Base-by-base conservation (phyloP, 1,140 invertebrate genomes). In the Meteorus sp. region DNA sequence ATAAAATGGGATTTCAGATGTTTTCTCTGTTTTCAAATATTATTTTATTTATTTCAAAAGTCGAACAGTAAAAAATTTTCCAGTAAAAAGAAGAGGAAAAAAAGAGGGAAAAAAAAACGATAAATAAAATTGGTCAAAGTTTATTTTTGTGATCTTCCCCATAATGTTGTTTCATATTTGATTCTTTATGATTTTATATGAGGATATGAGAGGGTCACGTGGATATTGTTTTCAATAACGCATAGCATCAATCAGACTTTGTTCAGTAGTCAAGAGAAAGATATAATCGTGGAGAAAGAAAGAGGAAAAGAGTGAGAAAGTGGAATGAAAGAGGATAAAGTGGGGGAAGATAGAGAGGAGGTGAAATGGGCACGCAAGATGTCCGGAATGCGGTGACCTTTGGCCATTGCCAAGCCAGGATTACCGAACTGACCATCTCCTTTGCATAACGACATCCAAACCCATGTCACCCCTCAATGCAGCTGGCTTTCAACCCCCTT, bases 201-300 rank as follows among this genome's bases (percentile, higher is more conserved):
- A n/a, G n/a, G n/a, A n/a, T n/a, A n/a, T 44, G 33, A 41, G 41
- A 19, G 45, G 55, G 55, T 56, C 54, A 56, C 31, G 67, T 59
- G 65, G 71, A 76, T 75, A 76, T 76, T 74, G 71, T 76, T 78
- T 78, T 75, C 77, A 78, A 78, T 79, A 79, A 78, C 73, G 58
- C 61, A 56, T 44, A 63, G 66, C 77, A 79, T 79, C 75, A 75
- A 71, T 77, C 76, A 78, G 74, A 75, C 71, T 74, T 77, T 74
- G 69, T 53, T n/a, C 55, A 55, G 48, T 39, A 43, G 15, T 37
- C 51, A 39, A 51, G 22, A 37, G 47, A 63, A 41, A 60, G 33
- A 31, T 56, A 58, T 52, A 13, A 29, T n/a, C 0, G 13, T n/a
- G 27, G 20, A 23, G 22, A 37, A 35, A 29, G 19, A 11, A 17